phyloP scores from a whole-genome alignment of 2,888 invertebrate species.

The Pachymerium ferrugineum region DNA sequence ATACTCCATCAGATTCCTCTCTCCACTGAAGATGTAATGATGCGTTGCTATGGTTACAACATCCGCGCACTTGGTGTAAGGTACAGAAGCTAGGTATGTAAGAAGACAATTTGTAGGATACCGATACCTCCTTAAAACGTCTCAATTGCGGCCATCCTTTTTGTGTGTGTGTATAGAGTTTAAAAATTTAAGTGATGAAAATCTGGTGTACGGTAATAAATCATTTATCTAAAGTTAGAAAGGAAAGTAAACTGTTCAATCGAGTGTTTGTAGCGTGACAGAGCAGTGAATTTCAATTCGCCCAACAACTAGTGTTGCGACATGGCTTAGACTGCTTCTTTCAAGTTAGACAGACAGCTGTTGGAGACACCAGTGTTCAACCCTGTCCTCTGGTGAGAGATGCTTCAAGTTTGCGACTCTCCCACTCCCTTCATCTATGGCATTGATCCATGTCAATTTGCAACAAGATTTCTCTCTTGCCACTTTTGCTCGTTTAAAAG shows the following conservation, averaged over 20 bases:
- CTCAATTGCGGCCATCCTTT: no score
- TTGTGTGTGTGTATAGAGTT: no score
- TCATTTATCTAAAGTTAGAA: no score
- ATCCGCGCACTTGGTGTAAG: background rate
- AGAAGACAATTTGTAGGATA: background rate
- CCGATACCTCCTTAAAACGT: background rate
- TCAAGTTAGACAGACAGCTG: conserved; percentile 9
- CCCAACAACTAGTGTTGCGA: background rate
- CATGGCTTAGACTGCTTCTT: background rate
- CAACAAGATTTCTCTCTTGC: conserved; percentile 11
- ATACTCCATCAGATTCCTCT: background rate
- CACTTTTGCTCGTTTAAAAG: background rate
- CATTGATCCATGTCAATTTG: conserved; percentile 9
- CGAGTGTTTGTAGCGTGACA: conserved; percentile 5
- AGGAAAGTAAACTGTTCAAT: no score
- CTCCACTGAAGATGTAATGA: conserved; percentile 1
- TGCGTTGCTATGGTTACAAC: background rate
- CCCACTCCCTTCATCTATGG: conserved; percentile 3
- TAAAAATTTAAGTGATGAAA: no score
- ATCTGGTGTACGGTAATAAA: no score
- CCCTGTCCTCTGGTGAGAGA: conserved; percentile 18
- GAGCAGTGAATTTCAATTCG: conserved; percentile 1
- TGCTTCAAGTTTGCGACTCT: conserved; percentile 5
- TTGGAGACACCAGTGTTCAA: background rate
- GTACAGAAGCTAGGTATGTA: background rate